These are phyloP conservation scores for Bothrops jararaca DNA, from an alignment of 2,113 vertebrate genomes.

Conservation along the genomic window DNA sequence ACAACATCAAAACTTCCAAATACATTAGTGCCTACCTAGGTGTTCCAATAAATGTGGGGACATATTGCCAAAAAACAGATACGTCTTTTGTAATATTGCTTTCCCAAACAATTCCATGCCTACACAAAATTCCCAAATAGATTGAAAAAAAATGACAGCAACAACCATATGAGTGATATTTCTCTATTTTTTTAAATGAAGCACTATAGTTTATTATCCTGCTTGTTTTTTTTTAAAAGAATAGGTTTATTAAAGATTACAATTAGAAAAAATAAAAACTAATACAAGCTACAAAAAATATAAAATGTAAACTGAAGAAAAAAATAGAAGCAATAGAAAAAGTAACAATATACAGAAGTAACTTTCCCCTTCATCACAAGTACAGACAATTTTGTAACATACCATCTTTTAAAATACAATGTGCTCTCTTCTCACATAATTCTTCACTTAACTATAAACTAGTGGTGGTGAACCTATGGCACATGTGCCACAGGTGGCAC, in stretches of 20 bases:
- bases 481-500: too few relatives aligned
- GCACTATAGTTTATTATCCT: background rate
- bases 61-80: background rate
- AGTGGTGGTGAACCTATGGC: too few relatives aligned
- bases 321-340: background rate
- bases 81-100: background rate
- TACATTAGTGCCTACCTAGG: background rate
- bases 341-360: background rate
- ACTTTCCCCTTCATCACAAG: background rate
- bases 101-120: background rate
- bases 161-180: background rate
- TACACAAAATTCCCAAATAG: background rate
- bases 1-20: background rate
- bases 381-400: background rate
- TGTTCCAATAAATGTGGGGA: background rate
- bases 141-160: background rate
- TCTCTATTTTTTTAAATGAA: background rate
- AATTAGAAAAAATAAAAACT: background rate
- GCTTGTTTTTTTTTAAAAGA: background rate
- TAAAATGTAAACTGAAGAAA: background rate
- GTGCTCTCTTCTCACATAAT: background rate
- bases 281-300: background rate
- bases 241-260: background rate
- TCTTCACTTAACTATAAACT: background rate
- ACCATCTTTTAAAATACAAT: background rate